Evolutionary conservation across 2,113 vertebrate genomes (phyloP).

Genomic region (Thermophis baileyi): DNA sequence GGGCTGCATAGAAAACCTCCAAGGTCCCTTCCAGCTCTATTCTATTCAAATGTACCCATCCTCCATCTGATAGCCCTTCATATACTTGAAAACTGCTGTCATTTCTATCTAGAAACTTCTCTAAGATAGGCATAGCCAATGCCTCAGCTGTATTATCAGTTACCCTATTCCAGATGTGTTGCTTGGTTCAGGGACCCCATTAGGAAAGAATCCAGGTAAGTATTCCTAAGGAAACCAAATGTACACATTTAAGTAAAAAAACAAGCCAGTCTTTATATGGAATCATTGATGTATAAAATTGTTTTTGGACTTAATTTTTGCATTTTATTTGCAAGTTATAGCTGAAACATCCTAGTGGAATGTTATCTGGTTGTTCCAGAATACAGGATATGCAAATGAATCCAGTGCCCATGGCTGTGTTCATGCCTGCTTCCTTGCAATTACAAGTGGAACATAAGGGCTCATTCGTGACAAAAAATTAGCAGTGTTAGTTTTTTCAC

Average conservation of each 20-base stretch:
- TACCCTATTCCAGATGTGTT: background rate
- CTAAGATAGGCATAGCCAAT: background rate
- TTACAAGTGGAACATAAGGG: background rate
- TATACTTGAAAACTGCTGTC: background rate
- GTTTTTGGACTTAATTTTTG: constrained; percentile 43
- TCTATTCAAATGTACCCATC: background rate
- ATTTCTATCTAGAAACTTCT: background rate
- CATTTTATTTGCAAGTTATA: constrained; percentile 32
- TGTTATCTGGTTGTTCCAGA: constrained; percentile 22
- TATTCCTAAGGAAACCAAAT: background rate
- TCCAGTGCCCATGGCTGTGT: background rate
- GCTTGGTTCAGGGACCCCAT: background rate
- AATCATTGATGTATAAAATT: constrained; percentile 41
- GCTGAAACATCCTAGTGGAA: background rate
- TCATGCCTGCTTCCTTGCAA: background rate
- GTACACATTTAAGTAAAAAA: background rate
- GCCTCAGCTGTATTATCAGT: background rate
- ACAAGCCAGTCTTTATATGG: background rate
- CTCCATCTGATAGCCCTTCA: background rate
- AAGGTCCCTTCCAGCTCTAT: too few species aligned
- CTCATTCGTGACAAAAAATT: background rate
- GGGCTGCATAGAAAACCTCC: too few species aligned
- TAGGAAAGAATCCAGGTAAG: background rate
- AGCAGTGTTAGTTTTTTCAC: background rate
- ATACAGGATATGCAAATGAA: background rate